Base-by-base conservation (phyloP, 2,113 vertebrate genomes). In the Larimichthys polyactis region DNA sequence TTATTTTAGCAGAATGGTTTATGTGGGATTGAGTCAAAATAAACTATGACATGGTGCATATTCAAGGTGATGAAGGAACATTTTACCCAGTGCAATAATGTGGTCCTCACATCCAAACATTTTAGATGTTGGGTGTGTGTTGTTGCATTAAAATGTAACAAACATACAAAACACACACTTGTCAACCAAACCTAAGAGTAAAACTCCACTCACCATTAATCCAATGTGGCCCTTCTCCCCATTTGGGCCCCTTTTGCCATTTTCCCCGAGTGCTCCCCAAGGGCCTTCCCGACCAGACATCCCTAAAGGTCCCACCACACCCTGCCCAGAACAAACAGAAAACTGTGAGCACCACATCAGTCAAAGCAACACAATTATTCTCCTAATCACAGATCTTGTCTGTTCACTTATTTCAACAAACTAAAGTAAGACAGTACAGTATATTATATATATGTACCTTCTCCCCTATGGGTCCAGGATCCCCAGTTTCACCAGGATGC, bases 141-240 rank as follows among this genome's bases (percentile, higher is more conserved):
- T 8, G 54, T 8, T 22, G 19, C 2, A 71, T 19, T 71, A 24
- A 24, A 24, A 55, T 55, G 29, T 36, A 11, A 32, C 6, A 0
- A 36, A 54, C 9, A 27, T 14, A 58, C 15, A 9, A 14, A 36
- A 49, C 40, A 64, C 16, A 52, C 11, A 32, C 66, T 16, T 44
- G 32, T 32, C n/a, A 40, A 40, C 54, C 8, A 14, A 4, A 19
- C 32, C 1, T 3, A 49, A 24, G 15, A 44, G 40, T 24, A 19
- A 44, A 36, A 11, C 10, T 75, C 12, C 55, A 1, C 95, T 96
- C 80, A 96, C 96, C 95, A 93, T 86, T 40, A 95, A 89, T 81
- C 96, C 96, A 55, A 92, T 71, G 71, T 93, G 88, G 24, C 97
- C 96, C 89, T 96, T 97, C 62, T 95, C 95, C 63, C 96, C 97